A percentile compares a stretch with the other conserved stretches of the same genome.
phyloP scores from a whole-genome alignment of 1,140 invertebrate species.

The Heliconius hermathena region DNA sequence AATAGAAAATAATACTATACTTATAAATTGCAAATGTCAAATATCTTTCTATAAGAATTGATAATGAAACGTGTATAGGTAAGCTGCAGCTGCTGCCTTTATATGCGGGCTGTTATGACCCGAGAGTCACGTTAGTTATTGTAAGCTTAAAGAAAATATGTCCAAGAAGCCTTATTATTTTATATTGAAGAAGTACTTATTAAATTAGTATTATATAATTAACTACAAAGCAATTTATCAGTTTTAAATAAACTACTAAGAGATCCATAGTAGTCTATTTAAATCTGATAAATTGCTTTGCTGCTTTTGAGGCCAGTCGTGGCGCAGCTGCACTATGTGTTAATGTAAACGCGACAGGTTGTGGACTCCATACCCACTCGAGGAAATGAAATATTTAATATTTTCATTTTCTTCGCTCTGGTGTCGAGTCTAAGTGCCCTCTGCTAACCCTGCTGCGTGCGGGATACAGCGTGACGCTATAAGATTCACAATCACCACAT shows the following conservation, averaged over 20 bases:
- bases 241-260: not conserved
- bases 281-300: no score
- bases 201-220: not conserved
- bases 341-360: no score
- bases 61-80: not conserved
- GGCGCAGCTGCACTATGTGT: no score
- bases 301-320: no score
- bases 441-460: no score
- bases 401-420: no score
- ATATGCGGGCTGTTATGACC: not conserved
- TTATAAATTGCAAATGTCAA: not conserved
- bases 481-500: constrained; percentile 8
- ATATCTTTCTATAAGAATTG: not conserved
- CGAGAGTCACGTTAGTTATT: not conserved
- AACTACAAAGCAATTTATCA: not conserved
- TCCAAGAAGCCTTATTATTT: not conserved
- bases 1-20: not conserved
- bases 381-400: no score
- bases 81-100: not conserved
- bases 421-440: no score
- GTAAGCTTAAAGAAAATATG: not conserved
- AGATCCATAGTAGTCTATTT: not conserved
- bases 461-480: not conserved
- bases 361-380: no score
- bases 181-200: not conserved